Evolutionary conservation across 2,113 vertebrate species (phyloP), one percentile per base, ranked within the genome.

Genomic region (Chamaea fasciata): DNA sequence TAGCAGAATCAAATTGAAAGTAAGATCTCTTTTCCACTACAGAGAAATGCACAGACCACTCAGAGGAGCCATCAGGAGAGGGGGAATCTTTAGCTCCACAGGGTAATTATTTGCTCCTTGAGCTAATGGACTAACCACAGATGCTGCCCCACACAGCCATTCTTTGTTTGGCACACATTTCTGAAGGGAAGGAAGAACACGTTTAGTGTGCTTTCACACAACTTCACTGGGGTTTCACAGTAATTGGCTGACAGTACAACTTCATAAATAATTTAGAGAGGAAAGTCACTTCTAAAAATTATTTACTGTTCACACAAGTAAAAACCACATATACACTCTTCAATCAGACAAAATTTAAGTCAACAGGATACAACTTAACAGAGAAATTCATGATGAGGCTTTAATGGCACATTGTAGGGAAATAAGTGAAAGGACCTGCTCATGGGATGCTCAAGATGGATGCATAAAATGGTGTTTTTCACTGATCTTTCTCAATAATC

Each of bases 241-340:
- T 37, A 24, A 19, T 0, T 33, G 67, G 6, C 26, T 83, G 57
- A 41, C 16, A 26, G 31, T 35, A 30, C 0, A 1, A 31, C 11
- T 35, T 13, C 0, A 0, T 17, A 39, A 18, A 78, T 67, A 87
- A 81, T 75, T 47, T 10, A 60, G 12, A 81, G 3, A 52, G 8
- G 52, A 65, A 75, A n/a, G 6, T 46, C 27, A 65, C 1, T 86
- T 93, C 74, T 37, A 41, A 76, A 90, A 42, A 4, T 46, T 53
- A 50, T 14, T 55, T 83, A 47, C 71, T 60, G 15, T 37, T 87
- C 52, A 50, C 18, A 42, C 10, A 65, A n/a, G 21, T 68, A 37
- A 75, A 85, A 53, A 42, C 16, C n/a, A 87, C 9, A 0, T 8
- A 21, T 42, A 20, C 4, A 9, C 6, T 77, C 44, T 59, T 83